Base-by-base conservation (phyloP, 2,888 invertebrate species). In the Melanostoma scalare region DNA sequence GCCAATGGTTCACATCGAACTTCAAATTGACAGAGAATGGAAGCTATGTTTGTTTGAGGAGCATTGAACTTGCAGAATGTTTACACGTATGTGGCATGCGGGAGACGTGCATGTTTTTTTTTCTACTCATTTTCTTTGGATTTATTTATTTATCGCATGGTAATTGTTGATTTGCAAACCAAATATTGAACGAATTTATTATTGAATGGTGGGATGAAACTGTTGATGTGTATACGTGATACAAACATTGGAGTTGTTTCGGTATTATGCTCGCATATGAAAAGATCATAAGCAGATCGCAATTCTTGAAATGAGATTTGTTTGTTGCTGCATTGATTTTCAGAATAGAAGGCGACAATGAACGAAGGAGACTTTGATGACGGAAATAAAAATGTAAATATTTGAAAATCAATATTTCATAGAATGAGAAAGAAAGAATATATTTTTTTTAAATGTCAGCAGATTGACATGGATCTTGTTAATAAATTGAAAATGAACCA, bases 1-100 rank as follows among this genome's bases (percentile, higher is more conserved):
- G 63, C 61, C 61, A 53, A 44, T 72, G 71, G 42, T 61, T 60
- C 46, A 44, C 50, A 44, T 38, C 48, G 6, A 6, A 36, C 68
- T 68, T 46, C 35, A 52, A 52, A 68, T 4, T 52, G 75, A 69
- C 69, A 58, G 63, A 69, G 42, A 61, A 69, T 58, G 75, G 69
- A 60, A 56, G 74, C 67, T 61, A 60, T 42, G 40, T n/a, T 31
- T 55, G 46, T 50, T 63, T 46, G 46, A 63, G 73, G 82, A 78
- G 73, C 82, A 63, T 82, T 82, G 82, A 82, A 82, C 82, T 78
- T 82, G 78, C 52, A 63, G 69, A 82, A 78, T 82, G 78, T 78
- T 82, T 82, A 82, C 78, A 63, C 78, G 73, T 78, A 30, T 3
- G 6, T 3, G 61, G 72, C 72, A 73, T 74, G 82, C 72, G 77